phyloP scores from a whole-genome alignment of 2,113 vertebrate genomes.

The Rhombomys opimus region DNA sequence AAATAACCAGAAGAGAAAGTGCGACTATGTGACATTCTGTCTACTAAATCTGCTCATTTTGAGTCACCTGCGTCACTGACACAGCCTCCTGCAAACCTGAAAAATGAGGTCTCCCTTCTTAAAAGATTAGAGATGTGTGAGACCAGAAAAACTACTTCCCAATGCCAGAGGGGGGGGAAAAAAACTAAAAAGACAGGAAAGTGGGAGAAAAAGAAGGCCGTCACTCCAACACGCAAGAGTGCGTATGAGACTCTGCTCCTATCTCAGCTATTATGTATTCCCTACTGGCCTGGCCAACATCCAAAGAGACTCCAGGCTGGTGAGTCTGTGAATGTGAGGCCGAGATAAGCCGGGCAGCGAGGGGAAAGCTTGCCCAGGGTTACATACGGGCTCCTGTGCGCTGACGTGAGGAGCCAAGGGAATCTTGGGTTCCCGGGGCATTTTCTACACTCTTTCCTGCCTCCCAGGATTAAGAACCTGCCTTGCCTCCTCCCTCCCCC shows the following conservation, averaged over 20 bases:
- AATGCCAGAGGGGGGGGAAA: not conserved
- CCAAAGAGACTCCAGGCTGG: conserved; percentile 76
- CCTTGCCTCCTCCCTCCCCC: conserved; percentile 52
- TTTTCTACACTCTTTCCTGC: conserved; percentile 41
- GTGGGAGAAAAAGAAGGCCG: conserved; percentile 56
- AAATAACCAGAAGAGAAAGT: conserved; percentile 47
- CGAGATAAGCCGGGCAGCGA: conserved; percentile 73
- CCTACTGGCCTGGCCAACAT: conserved; percentile 70
- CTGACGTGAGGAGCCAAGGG: conserved; percentile 51
- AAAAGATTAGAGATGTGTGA: conserved; percentile 55
- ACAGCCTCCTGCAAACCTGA: not conserved
- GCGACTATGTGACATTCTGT: not conserved
- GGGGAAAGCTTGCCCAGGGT: conserved; percentile 59
- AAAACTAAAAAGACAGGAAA: not conserved
- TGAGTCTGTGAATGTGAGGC: conserved; percentile 74
- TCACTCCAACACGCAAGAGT: conserved; percentile 67
- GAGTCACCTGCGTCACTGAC: not conserved
- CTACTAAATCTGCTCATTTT: not conserved
- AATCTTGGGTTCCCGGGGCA: conserved; percentile 62
- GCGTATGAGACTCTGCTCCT: not conserved
- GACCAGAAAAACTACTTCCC: conserved; percentile 30
- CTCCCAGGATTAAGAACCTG: conserved; percentile 66
- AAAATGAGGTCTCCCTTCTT: not conserved
- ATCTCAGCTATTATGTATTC: conserved; percentile 72
- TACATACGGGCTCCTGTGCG: conserved; percentile 14